A percentile compares a stretch with the other conserved stretches of the same genome.
Conservation (phyloP, 2,888 invertebrate species). For the Marasmarcha lunaedactyla region DNA sequence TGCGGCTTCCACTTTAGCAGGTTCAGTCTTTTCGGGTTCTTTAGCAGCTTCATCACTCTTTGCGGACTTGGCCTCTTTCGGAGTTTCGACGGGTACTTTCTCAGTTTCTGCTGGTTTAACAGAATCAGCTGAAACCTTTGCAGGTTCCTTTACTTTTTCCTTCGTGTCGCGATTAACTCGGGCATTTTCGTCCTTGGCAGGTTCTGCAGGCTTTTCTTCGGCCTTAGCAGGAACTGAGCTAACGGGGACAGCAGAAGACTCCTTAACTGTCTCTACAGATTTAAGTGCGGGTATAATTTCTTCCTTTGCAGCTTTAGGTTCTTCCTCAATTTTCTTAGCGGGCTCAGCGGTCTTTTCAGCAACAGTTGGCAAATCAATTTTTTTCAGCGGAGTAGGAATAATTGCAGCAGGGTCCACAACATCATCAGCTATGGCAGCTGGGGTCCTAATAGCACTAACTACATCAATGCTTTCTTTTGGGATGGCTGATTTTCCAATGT, state of each 20-base stretch:
- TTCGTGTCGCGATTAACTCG: conserved; percentile 50
- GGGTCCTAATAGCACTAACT: conserved; percentile 34
- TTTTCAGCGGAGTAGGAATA: conserved; percentile 37
- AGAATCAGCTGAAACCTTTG: conserved; percentile 14
- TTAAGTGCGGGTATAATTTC: conserved; percentile 11
- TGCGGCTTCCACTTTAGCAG: neutral
- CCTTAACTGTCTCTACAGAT: conserved; percentile 12
- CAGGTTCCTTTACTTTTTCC: conserved; percentile 19
- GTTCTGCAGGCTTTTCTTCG: conserved; percentile 15
- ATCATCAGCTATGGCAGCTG: conserved; percentile 45
- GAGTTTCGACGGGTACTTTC: conserved; percentile 11
- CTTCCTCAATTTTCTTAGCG: conserved; percentile 27
- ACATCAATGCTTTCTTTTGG: conserved; percentile 36
- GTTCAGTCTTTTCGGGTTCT: neutral
- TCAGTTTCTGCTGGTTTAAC: conserved; percentile 18
- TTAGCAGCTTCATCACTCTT: conserved; percentile 11
- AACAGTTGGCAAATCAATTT: conserved; percentile 37
- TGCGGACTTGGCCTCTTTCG: conserved; percentile 18
- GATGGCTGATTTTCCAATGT: conserved; percentile 29
- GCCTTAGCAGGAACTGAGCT: neutral
- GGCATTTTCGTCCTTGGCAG: conserved; percentile 26
- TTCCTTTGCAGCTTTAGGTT: conserved; percentile 13
- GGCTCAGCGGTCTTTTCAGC: conserved; percentile 44
- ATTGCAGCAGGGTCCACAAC: conserved; percentile 32
- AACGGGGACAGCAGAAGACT: conserved; percentile 7